Evolutionary conservation across 2,113 vertebrate genomes (phyloP).

Genomic region (Muscicapa adusta): DNA sequence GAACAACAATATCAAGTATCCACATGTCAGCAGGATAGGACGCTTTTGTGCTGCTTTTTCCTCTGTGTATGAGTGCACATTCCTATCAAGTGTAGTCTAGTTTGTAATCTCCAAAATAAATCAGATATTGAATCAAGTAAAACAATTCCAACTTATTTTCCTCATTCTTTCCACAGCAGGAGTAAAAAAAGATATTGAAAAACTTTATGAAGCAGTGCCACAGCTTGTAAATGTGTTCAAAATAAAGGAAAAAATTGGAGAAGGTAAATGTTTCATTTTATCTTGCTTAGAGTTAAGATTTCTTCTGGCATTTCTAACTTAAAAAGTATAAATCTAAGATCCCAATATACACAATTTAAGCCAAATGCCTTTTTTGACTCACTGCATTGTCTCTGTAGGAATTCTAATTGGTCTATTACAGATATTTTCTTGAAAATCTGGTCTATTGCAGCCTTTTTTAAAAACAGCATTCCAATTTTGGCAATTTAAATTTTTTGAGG

Average conservation of each 20-base stretch:
- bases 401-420: background rate
- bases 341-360: background rate
- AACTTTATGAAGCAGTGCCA: constrained; percentile 88
- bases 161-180: constrained; percentile 67
- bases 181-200: constrained; percentile 84
- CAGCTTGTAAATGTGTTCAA: constrained; percentile 86
- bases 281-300: background rate
- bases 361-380: background rate
- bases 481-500: background rate
- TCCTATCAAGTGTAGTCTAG: background rate
- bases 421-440: background rate
- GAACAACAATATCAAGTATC: background rate
- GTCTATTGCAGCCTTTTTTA: background rate
- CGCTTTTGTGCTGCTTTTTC: background rate
- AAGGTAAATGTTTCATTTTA: constrained; percentile 78
- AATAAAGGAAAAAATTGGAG: constrained; percentile 92
- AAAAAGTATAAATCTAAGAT: background rate
- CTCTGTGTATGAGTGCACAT: background rate
- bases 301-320: background rate
- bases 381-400: background rate
- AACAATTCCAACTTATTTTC: background rate
- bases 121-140: background rate
- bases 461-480: background rate
- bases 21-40: background rate
- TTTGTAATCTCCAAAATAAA: background rate